Conservation (phyloP, 2,888 invertebrate genomes). For the Nymphalis c-album region DNA sequence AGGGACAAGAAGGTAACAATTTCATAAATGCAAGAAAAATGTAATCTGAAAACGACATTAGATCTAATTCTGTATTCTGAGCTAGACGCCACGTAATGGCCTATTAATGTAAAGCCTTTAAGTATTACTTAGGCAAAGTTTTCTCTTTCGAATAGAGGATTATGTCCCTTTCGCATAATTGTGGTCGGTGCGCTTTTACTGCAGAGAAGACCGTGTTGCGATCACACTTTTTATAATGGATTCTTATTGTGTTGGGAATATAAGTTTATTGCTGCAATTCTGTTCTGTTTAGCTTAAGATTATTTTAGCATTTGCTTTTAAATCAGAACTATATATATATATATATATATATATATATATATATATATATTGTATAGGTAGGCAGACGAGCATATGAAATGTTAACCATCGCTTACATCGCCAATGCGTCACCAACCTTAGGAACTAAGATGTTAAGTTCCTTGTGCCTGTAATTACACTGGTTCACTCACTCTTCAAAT, state of each 20-base stretch:
- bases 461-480: too few relatives aligned
- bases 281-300: too few relatives aligned
- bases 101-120: constrained; percentile 21
- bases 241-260: neutral
- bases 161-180: constrained; percentile 14
- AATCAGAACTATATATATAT: too few relatives aligned
- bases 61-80: constrained; percentile 21
- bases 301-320: too few relatives aligned
- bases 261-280: too few relatives aligned
- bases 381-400: too few relatives aligned
- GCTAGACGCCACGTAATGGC: constrained; percentile 7
- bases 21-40: neutral
- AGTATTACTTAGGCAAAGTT: constrained; percentile 16
- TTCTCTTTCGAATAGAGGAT: constrained; percentile 11
- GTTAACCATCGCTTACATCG: too few relatives aligned
- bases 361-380: too few relatives aligned
- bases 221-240: neutral
- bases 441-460: too few relatives aligned
- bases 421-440: too few relatives aligned
- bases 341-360: too few relatives aligned
- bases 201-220: neutral
- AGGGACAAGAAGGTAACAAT: neutral
- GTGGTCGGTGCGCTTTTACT: neutral
- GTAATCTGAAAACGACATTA: constrained; percentile 12
- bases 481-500: too few relatives aligned